Conservation (phyloP, 2,797 vertebrate genomes). For the Antrozous pallidus region DNA sequence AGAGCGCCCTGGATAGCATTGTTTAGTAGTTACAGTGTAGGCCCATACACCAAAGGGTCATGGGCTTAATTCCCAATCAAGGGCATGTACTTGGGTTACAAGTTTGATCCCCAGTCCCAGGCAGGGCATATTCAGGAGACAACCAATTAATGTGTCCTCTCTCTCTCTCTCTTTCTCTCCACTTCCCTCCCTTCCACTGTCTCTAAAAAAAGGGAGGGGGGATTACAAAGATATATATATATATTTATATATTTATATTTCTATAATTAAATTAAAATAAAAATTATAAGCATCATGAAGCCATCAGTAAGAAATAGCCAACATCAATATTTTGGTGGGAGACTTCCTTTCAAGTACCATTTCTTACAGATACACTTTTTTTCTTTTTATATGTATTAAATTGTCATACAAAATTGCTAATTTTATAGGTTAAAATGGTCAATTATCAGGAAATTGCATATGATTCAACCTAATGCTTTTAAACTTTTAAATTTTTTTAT, state of each 20-base stretch:
- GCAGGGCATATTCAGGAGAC: too few relatives aligned
- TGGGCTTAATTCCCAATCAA: too few relatives aligned
- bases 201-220: too few relatives aligned
- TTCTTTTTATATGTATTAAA: background rate
- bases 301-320: constrained; percentile 33
- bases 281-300: background rate
- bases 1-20: too few relatives aligned
- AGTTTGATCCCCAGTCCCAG: too few relatives aligned
- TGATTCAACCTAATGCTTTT: background rate
- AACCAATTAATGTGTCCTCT: too few relatives aligned
- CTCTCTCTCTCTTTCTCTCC: too few relatives aligned
- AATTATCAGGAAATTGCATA: background rate
- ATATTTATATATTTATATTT: background rate
- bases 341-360: constrained; percentile 8
- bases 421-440: constrained; percentile 12
- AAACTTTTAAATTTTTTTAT: background rate
- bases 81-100: too few relatives aligned
- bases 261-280: constrained; percentile 28
- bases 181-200: too few relatives aligned
- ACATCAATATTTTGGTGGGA: background rate
- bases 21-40: too few relatives aligned
- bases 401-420: background rate
- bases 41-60: too few relatives aligned
- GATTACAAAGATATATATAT: too few relatives aligned
- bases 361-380: background rate